Conservation (phyloP, 2,113 vertebrate genomes). For the Lycaon pictus region DNA sequence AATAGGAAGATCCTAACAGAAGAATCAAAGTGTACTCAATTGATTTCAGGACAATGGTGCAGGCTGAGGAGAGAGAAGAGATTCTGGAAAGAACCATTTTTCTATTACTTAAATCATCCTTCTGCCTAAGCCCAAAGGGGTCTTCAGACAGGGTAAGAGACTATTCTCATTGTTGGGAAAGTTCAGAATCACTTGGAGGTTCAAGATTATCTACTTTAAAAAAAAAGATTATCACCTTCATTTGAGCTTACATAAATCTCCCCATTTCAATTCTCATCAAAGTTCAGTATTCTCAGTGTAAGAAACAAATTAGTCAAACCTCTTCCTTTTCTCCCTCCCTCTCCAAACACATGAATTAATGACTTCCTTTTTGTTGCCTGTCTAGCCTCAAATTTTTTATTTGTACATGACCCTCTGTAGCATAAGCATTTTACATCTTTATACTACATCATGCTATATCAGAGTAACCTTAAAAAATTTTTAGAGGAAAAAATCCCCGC, state of each 20-base stretch:
- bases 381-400: neutral
- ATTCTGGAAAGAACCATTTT: neutral
- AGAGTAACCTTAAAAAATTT: neutral
- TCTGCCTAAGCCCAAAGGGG: neutral
- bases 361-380: neutral
- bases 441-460: neutral
- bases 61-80: neutral
- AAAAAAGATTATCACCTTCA: neutral
- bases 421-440: neutral
- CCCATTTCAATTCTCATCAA: neutral
- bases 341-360: neutral
- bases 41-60: neutral
- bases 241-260: neutral
- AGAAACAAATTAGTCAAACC: neutral
- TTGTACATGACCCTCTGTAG: neutral
- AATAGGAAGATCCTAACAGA: neutral
- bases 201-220: neutral
- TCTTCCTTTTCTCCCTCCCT: neutral
- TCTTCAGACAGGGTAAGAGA: neutral
- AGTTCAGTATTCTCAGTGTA: neutral
- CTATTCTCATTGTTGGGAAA: neutral
- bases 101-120: neutral
- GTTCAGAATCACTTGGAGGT: neutral
- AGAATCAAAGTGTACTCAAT: neutral
- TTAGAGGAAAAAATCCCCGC: neutral